A percentile compares a stretch with the other conserved stretches of the same genome.
These are phyloP conservation scores for Leucania comma DNA, from an alignment of 2,888 invertebrate genomes.

Conservation along the genomic window DNA sequence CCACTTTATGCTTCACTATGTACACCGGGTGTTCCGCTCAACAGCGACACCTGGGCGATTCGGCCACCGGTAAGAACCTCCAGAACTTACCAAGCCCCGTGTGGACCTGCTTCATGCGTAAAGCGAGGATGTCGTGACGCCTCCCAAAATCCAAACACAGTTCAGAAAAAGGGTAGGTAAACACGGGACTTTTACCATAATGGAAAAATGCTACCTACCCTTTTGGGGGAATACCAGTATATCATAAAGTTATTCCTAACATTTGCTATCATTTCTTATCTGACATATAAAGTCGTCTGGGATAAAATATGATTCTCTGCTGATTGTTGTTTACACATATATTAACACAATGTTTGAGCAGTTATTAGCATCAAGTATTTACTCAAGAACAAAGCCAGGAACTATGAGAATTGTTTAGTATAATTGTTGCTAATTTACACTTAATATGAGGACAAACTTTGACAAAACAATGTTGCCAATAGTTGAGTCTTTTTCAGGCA, in stretches of 20 bases:
- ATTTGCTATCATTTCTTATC: conserved; percentile 23
- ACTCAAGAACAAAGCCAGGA: conserved; percentile 17
- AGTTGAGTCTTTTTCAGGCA: not conserved
- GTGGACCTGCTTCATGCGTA: no score
- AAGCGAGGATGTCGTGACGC: no score
- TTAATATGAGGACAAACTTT: not conserved
- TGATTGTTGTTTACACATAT: not conserved
- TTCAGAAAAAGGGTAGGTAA: no score
- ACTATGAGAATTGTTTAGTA: not conserved
- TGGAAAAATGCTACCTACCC: not conserved
- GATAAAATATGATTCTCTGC: conserved; percentile 33
- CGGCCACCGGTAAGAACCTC: no score
- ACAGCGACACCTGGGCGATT: no score
- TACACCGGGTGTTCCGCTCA: no score
- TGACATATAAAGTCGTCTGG: conserved; percentile 2
- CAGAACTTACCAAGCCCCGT: no score
- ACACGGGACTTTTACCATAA: no score
- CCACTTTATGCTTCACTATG: no score
- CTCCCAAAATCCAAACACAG: no score
- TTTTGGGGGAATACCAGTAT: no score
- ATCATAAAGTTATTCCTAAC: no score
- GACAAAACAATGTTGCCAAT: conserved; percentile 10
- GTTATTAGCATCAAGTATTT: conserved; percentile 31
- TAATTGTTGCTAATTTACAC: conserved; percentile 8
- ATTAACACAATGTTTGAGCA: conserved; percentile 20